Conservation (phyloP, 2,113 vertebrate species). For the Aspidoscelis tigris region DNA sequence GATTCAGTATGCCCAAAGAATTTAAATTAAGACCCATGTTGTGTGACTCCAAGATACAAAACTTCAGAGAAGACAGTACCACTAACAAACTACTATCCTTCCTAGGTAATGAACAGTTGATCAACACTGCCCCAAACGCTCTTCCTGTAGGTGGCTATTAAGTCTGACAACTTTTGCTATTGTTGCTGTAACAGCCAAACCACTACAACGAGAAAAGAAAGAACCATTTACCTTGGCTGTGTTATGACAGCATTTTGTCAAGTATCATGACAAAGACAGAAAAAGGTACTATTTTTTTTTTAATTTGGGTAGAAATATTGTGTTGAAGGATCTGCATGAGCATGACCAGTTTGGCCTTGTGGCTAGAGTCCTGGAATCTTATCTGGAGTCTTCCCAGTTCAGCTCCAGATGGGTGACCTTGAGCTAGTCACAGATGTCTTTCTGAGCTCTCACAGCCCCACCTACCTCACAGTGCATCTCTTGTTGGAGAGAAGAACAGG, state of each 20-base stretch:
- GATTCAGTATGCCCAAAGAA: background rate
- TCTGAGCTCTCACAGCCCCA: no score
- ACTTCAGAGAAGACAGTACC: background rate
- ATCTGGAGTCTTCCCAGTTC: no score
- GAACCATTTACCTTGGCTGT: background rate
- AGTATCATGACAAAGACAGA: no score
- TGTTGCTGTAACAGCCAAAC: background rate
- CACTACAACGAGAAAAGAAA: background rate
- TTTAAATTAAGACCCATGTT: background rate
- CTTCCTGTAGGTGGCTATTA: background rate
- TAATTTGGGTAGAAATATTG: no score
- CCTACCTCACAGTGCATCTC: no score
- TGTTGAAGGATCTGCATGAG: no score
- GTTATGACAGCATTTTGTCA: background rate
- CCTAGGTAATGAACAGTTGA: background rate
- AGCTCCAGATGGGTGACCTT: no score
- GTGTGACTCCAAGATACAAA: background rate
- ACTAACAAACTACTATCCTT: background rate
- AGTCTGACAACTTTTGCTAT: background rate
- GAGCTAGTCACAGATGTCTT: no score
- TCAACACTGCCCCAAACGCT: background rate
- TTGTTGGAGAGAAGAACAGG: no score
- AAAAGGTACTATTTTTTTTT: no score
- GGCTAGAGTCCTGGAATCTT: no score
- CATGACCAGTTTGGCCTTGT: no score